These are phyloP conservation scores for Myiagra hebetior DNA, from an alignment of 2,113 vertebrate species.

Conservation along the genomic window DNA sequence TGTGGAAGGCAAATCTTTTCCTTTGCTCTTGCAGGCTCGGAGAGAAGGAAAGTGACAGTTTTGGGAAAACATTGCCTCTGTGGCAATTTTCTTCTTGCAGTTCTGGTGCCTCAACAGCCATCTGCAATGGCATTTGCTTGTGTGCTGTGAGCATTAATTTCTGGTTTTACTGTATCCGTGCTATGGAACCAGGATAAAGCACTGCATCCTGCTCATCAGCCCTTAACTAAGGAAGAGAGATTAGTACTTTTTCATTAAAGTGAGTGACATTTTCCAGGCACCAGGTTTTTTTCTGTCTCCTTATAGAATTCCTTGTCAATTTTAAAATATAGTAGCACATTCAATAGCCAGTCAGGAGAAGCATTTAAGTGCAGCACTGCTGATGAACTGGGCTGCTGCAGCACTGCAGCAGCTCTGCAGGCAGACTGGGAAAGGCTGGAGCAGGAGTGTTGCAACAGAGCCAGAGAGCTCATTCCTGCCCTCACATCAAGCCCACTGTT, in stretches of 20 bases:
- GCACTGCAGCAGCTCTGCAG: constrained; percentile 41
- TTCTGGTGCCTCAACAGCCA: background rate
- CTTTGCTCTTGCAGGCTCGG: background rate
- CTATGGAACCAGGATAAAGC: background rate
- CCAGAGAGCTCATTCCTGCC: background rate
- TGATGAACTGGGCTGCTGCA: background rate
- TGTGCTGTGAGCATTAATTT: background rate
- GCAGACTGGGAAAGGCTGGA: background rate
- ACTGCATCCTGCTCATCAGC: background rate
- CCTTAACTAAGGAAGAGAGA: background rate
- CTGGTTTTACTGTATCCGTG: background rate
- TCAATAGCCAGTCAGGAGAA: background rate
- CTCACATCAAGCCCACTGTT: background rate
- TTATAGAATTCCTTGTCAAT: background rate
- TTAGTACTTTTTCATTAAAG: background rate
- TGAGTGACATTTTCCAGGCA: background rate
- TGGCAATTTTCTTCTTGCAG: background rate
- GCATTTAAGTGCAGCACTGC: background rate
- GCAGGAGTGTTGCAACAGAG: background rate
- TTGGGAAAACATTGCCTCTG: background rate
- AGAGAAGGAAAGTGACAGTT: background rate
- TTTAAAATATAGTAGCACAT: background rate
- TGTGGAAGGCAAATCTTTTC: background rate
- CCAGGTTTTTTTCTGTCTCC: background rate
- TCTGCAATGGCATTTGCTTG: background rate